phyloP scores from a whole-genome alignment of 2,113 vertebrate species.

The Sorex fumeus region DNA sequence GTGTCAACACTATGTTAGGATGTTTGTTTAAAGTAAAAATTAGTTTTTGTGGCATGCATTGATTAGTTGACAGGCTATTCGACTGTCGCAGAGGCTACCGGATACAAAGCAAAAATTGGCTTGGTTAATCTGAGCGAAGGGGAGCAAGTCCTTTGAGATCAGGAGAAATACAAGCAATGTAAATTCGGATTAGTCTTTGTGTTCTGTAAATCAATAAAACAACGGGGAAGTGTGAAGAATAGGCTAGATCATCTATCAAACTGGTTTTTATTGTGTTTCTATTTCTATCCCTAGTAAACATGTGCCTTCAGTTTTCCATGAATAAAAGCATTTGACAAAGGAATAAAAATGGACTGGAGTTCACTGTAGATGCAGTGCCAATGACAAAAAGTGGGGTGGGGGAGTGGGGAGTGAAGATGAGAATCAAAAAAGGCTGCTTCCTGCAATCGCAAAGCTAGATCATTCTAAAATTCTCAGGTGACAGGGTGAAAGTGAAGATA shows the following conservation, averaged over 20 bases:
- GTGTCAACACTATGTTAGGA: slow-evolving; percentile 86
- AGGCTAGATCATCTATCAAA: slow-evolving; percentile 84
- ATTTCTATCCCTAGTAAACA: slow-evolving; percentile 82
- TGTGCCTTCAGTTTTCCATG: slow-evolving; percentile 73
- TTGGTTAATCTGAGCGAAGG: slow-evolving; percentile 82
- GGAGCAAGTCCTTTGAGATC: slow-evolving; percentile 82
- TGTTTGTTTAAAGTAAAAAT: slow-evolving; percentile 90
- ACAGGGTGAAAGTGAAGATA: slow-evolving; percentile 79
- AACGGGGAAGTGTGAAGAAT: slow-evolving; percentile 83
- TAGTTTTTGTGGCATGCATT: slow-evolving; percentile 85
- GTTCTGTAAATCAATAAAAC: slow-evolving; percentile 88
- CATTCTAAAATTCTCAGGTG: slow-evolving; percentile 82
- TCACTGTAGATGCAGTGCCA: slow-evolving; percentile 67
- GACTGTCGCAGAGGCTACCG: slow-evolving; percentile 77
- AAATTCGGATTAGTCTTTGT: slow-evolving; percentile 88
- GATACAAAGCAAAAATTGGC: slow-evolving; percentile 83
- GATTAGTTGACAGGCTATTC: slow-evolving; percentile 85
- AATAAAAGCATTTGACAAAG: slow-evolving; percentile 84
- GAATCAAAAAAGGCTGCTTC: slow-evolving; percentile 75
- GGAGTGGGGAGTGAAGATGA: slow-evolving; percentile 40
- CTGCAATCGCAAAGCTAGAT: slow-evolving; percentile 80
- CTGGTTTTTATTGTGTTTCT: slow-evolving; percentile 82
- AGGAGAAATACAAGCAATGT: slow-evolving; percentile 82
- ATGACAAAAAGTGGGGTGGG: slow-evolving; percentile 60
- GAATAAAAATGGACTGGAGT: slow-evolving; percentile 78